Evolutionary conservation across 2,888 invertebrate species (phyloP).

Genomic region (Spicauda simplicius): DNA sequence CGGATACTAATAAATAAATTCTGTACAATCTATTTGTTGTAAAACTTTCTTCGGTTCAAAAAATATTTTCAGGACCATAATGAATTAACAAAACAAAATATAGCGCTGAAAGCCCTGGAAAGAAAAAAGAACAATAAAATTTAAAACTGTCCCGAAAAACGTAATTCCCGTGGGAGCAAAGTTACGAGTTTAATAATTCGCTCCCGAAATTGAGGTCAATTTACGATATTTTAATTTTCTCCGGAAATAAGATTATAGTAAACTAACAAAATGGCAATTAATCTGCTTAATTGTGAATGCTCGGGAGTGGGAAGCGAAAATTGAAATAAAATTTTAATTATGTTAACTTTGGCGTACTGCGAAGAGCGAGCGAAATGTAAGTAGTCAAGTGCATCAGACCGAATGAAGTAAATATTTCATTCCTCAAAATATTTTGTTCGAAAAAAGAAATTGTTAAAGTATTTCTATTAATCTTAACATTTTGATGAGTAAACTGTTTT

Average conservation of each 20-base stretch:
- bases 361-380: not conserved
- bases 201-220: slow-evolving; percentile 20
- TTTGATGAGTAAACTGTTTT: too few species aligned
- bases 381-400: too few species aligned
- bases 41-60: not conserved
- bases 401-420: too few species aligned
- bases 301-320: slow-evolving; percentile 2
- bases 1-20: too few species aligned
- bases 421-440: too few species aligned
- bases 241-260: slow-evolving; percentile 24
- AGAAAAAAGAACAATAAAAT: slow-evolving; percentile 35
- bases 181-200: slow-evolving; percentile 35
- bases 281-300: slow-evolving; percentile 18
- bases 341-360: not conserved
- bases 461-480: too few species aligned
- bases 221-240: slow-evolving; percentile 32
- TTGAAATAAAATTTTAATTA: slow-evolving; percentile 12
- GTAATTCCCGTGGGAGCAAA: slow-evolving; percentile 25
- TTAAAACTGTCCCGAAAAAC: slow-evolving; percentile 28
- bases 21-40: too few species aligned
- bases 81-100: slow-evolving; percentile 15
- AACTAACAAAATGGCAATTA: slow-evolving; percentile 26
- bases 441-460: too few species aligned
- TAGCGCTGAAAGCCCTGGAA: slow-evolving; percentile 16
- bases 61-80: slow-evolving; percentile 12